A percentile compares a stretch with the other conserved stretches of the same genome.
These are phyloP conservation scores for Sinhomidia bicolor DNA, from an alignment of 2,888 invertebrate genomes.

Conservation along the genomic window DNA sequence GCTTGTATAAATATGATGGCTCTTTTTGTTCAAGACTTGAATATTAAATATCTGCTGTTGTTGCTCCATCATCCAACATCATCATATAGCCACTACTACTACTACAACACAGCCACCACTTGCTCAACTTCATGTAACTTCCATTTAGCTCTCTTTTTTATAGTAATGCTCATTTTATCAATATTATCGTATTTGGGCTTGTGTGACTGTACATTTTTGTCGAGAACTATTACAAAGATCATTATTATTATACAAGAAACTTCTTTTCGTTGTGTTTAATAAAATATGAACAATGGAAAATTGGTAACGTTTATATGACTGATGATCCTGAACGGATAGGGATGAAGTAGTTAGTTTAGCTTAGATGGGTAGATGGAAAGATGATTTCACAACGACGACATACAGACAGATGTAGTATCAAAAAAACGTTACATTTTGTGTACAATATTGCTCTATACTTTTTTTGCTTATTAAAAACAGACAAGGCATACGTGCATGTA, in stretches of 20 bases:
- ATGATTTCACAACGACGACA: conserved; percentile 23
- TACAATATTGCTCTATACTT: not conserved
- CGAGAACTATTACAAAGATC: not conserved
- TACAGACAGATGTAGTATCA: conserved; percentile 21
- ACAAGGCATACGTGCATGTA: not conserved
- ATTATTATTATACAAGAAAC: not conserved
- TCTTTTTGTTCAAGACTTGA: conserved; percentile 7
- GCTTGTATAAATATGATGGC: not conserved
- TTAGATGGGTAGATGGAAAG: not conserved
- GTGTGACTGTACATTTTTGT: not conserved
- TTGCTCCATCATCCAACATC: conserved; percentile 8
- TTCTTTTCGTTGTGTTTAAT: not conserved
- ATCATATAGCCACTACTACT: not conserved
- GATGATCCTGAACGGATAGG: not conserved
- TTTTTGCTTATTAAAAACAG: not conserved
- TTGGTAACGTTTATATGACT: not conserved
- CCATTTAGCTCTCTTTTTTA: not conserved
- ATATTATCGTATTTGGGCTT: not conserved
- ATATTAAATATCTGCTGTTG: not conserved
- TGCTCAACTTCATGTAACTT: conserved; percentile 3
- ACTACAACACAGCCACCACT: not conserved
- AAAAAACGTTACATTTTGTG: conserved; percentile 16
- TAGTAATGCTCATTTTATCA: not conserved
- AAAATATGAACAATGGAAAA: not conserved
- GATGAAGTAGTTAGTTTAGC: no score